Conservation (phyloP, 1,140 invertebrate species). For the Sminthurinus signatus region DNA sequence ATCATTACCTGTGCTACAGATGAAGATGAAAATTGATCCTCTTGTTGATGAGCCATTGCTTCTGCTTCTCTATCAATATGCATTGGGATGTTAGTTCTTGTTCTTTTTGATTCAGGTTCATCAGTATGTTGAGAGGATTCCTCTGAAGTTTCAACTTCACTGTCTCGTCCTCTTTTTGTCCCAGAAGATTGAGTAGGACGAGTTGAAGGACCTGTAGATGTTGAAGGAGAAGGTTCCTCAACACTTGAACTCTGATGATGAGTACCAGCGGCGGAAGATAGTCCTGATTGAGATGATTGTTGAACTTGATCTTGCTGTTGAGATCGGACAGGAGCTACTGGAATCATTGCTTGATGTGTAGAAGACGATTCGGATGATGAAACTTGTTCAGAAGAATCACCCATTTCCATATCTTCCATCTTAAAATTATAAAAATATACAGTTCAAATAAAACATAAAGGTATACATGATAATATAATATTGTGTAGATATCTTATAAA, state of each 20-base stretch:
- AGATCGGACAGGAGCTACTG: slow-evolving; percentile 31
- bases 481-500: no score
- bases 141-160: slow-evolving; percentile 22
- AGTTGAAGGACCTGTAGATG: slow-evolving; percentile 21
- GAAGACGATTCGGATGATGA: slow-evolving; percentile 35
- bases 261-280: neutral
- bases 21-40: slow-evolving; percentile 50
- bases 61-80: slow-evolving; percentile 41
- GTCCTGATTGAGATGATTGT: slow-evolving; percentile 11
- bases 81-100: slow-evolving; percentile 13
- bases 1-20: slow-evolving; percentile 42
- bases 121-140: slow-evolving; percentile 12
- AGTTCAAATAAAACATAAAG: no score
- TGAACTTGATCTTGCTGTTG: slow-evolving; percentile 28
- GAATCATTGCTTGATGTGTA: slow-evolving; percentile 25
- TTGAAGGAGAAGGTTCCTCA: slow-evolving; percentile 38
- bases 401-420: slow-evolving; percentile 34
- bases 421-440: no score
- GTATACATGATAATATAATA: no score
- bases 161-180: slow-evolving; percentile 25
- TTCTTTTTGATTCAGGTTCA: slow-evolving; percentile 32
- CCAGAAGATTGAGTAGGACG: slow-evolving; percentile 26
- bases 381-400: slow-evolving; percentile 40
- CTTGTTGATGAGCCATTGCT: slow-evolving; percentile 49
- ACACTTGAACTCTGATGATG: neutral